A percentile compares a stretch with the other conserved stretches of the same genome.
Conservation (phyloP, 1,140 invertebrate genomes). For the Bombus pascuorum region DNA sequence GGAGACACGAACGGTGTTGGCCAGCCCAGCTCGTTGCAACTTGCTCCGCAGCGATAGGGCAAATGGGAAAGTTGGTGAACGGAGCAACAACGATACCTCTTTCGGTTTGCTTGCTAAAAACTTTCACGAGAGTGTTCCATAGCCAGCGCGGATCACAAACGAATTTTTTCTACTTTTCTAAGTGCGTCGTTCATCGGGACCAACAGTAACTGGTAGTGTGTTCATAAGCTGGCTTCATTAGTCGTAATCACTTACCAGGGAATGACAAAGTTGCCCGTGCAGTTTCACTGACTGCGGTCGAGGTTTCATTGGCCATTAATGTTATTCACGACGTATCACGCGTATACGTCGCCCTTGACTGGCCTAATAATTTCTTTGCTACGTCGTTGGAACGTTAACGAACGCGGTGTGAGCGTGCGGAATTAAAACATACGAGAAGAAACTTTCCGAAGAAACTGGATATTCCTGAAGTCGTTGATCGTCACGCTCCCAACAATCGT, state of each 20-base stretch:
- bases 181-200: constrained; percentile 34
- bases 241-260: constrained; percentile 20
- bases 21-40: constrained; percentile 2
- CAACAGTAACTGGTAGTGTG: constrained; percentile 29
- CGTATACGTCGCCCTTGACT: too few relatives aligned
- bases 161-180: constrained; percentile 65
- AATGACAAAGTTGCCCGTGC: neutral
- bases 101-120: neutral
- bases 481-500: constrained; percentile 38
- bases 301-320: constrained; percentile 39
- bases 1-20: neutral
- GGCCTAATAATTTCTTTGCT: too few relatives aligned
- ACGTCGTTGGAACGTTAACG: too few relatives aligned
- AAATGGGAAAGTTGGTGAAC: constrained; percentile 17
- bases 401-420: too few relatives aligned
- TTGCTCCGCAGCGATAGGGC: neutral
- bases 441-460: neutral
- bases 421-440: neutral
- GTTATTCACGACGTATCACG: neutral
- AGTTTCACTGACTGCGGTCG: neutral
- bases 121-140: constrained; percentile 38
- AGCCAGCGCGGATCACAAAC: neutral
- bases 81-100: neutral
- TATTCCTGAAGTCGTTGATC: neutral
- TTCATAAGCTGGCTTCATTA: constrained; percentile 30